Evolutionary conservation across 2,797 vertebrate genomes (phyloP), one percentile per base, ranked within the genome.

Genomic region (Cottoperca gobio): DNA sequence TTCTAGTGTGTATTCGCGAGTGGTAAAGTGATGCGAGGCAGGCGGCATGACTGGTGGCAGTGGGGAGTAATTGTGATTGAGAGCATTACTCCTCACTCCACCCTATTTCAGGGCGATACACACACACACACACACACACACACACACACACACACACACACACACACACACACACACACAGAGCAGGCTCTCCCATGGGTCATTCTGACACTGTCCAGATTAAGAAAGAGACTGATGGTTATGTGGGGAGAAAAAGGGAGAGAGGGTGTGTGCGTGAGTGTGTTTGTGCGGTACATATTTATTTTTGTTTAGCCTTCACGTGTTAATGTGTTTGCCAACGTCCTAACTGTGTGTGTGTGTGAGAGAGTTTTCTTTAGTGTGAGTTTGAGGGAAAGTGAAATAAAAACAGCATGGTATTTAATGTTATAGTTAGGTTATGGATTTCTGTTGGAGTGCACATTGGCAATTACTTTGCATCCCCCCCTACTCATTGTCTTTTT

Each of bases 181-280:
- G 33, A 46, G 58, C 76, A 76, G 77, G 81, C 88, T 93, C 85
- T 83, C 87, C 87, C 86, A 83, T 72, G 91, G 93, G 91, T 94
- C 92, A 92, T 85, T 79, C 81, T 94, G 95, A 95, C 93, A 94
- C 86, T 94, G 90, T 94, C 92, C 93, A 95, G 95, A 95, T 93
- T 93, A 93, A 93, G 84, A 89, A 82, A 79, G 64, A 91, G 88
- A 93, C 86, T 86, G 90, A 94, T 94, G 89, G 83, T 85, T 76
- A 70, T 85, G 85, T 86, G 80, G 78, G 88, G 59, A 70, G 75
- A 82, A 72, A 78, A 50, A 39, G 50, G 53, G 61, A 70, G 61
- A 65, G 48, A 16, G 28, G 39, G 62, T 84, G 60, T 45, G 66
- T 69, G 54, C 62, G 54, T 50, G 21, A 12, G 40, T 62, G 75